Evolutionary conservation across 1,140 invertebrate genomes (phyloP).

Genomic region (Lordiphosa collinella): DNA sequence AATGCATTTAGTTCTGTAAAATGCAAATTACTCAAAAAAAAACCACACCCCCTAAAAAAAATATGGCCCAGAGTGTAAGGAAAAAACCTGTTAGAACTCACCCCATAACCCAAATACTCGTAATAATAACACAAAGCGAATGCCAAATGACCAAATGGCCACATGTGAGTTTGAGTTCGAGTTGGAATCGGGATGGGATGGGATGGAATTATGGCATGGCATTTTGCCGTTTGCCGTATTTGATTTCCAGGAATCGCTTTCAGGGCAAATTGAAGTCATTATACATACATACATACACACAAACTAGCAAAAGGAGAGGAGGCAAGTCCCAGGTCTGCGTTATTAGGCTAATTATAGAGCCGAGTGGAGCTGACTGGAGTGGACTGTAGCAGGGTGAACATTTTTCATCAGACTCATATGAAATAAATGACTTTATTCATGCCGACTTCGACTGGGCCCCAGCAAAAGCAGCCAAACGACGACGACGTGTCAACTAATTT

Average conservation of each 20-base stretch:
- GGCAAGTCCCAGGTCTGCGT: constrained; percentile 32
- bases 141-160: constrained; percentile 49
- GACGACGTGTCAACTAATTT: constrained; percentile 75
- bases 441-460: constrained; percentile 37
- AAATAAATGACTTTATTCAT: constrained; percentile 73
- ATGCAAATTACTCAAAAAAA: constrained; percentile 39
- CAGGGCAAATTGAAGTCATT: constrained; percentile 75
- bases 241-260: constrained; percentile 76
- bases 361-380: constrained; percentile 14
- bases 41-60: constrained; percentile 2
- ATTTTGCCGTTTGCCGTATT: constrained; percentile 71
- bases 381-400: constrained; percentile 6
- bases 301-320: constrained; percentile 3
- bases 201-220: constrained; percentile 51
- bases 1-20: constrained; percentile 11
- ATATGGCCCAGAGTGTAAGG: too few species aligned
- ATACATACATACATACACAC: constrained; percentile 32
- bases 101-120: constrained; percentile 43
- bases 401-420: constrained; percentile 11
- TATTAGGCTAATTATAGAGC: constrained; percentile 77
- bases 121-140: constrained; percentile 53
- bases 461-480: too few species aligned
- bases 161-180: constrained; percentile 10
- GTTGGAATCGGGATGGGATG: constrained; percentile 3
- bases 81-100: constrained; percentile 25